A percentile compares a stretch with the other conserved stretches of the same genome.
Evolutionary conservation across 2,113 vertebrate genomes (phyloP).

Genomic region (human (Homo sapiens)): GRCh38 chr1:221596501-221597000

Average conservation of each 20-base stretch:
- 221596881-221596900: not conserved
- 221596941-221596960: not conserved
- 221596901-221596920: not conserved
- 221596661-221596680: not conserved
- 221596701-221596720: not conserved
- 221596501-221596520: not conserved
- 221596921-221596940: not conserved
- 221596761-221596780: not conserved
- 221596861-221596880: not conserved
- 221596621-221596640: not conserved
- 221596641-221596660: not conserved
- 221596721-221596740: not conserved
- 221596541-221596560: not conserved
- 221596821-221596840: not conserved
- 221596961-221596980: not conserved
- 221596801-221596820: not conserved
- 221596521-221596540: not conserved
- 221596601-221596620: not conserved
- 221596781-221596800: not conserved
- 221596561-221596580: not conserved
- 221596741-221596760: not conserved
- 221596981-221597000: not conserved
- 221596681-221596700: not conserved
- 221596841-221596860: not conserved
- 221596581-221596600: not conserved